Conservation (phyloP, 1,140 invertebrate species). For the Micrasema longulum region DNA sequence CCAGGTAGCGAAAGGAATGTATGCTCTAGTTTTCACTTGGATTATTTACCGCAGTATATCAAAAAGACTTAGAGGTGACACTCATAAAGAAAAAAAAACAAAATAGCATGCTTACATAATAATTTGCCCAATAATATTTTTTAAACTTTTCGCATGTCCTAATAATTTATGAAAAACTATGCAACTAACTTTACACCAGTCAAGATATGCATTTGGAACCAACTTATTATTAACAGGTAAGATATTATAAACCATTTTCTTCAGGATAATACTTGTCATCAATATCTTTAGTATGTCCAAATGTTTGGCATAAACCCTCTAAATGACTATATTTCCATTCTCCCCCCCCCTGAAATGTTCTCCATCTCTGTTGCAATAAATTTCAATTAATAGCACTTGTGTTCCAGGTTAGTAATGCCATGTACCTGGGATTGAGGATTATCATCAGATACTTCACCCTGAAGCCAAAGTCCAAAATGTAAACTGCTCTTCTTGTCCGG, state of each 20-base stretch:
- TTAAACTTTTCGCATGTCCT: constrained; percentile 1
- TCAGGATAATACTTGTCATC: not conserved
- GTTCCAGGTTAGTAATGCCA: constrained; percentile 73
- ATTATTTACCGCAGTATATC: not conserved
- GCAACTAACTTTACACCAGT: not conserved
- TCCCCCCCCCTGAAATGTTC: too few species aligned
- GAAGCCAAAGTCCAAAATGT: constrained; percentile 73
- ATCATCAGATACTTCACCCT: constrained; percentile 70
- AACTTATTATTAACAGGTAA: constrained; percentile 37
- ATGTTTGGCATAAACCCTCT: too few species aligned
- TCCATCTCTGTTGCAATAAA: too few species aligned
- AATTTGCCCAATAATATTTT: not conserved
- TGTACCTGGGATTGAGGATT: constrained; percentile 71
- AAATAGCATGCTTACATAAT: not conserved
- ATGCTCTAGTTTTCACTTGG: not conserved
- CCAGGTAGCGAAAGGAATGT: not conserved
- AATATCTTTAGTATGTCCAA: not conserved
- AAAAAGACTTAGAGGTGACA: not conserved
- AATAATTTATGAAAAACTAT: too few species aligned
- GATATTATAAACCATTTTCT: not conserved
- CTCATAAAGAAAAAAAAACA: not conserved
- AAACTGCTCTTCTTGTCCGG: constrained; percentile 46
- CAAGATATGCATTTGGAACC: constrained; percentile 10
- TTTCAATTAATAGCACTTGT: too few species aligned
- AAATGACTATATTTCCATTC: too few species aligned